Evolutionary conservation across 2,888 invertebrate genomes (phyloP).

Genomic region (Vesta saturnalis): DNA sequence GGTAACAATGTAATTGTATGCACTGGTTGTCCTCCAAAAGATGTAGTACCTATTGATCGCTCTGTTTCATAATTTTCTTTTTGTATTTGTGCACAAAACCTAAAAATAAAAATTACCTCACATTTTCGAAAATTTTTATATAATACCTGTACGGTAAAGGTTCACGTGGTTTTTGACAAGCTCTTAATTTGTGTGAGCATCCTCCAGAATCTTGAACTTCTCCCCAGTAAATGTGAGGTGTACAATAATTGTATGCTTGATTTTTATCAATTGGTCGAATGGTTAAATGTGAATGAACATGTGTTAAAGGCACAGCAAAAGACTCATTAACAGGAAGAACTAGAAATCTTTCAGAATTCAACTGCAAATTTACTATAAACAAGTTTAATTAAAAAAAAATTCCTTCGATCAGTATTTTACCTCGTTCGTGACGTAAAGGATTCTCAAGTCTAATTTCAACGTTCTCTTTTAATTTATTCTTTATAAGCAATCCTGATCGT

Average conservation of each 20-base stretch:
- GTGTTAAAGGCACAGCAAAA: slow-evolving; percentile 81
- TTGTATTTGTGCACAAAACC: slow-evolving; percentile 83
- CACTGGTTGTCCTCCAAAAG: slow-evolving; percentile 73
- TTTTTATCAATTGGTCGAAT: slow-evolving; percentile 72
- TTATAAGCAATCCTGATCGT: slow-evolving; percentile 85
- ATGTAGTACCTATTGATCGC: slow-evolving; percentile 59
- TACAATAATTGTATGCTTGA: slow-evolving; percentile 67
- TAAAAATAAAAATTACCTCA: slow-evolving; percentile 50
- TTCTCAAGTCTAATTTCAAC: slow-evolving; percentile 79
- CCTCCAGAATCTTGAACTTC: slow-evolving; percentile 64
- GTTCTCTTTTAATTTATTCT: slow-evolving; percentile 78
- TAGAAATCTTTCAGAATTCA: slow-evolving; percentile 58
- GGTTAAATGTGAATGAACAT: slow-evolving; percentile 78
- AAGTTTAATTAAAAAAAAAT: background rate
- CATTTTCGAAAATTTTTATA: background rate
- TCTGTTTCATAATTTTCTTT: slow-evolving; percentile 84
- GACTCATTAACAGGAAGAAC: slow-evolving; percentile 67
- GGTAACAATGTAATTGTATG: slow-evolving; percentile 88
- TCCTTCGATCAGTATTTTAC: slow-evolving; percentile 41
- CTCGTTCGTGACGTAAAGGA: slow-evolving; percentile 60
- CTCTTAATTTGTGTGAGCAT: slow-evolving; percentile 58
- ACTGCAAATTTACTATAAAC: slow-evolving; percentile 43
- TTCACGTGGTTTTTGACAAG: slow-evolving; percentile 62
- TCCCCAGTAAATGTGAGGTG: slow-evolving; percentile 70
- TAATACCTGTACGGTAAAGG: slow-evolving; percentile 60